Evolutionary conservation across 2,797 vertebrate genomes (phyloP).

Genomic region (Mionectes olivaceus): DNA sequence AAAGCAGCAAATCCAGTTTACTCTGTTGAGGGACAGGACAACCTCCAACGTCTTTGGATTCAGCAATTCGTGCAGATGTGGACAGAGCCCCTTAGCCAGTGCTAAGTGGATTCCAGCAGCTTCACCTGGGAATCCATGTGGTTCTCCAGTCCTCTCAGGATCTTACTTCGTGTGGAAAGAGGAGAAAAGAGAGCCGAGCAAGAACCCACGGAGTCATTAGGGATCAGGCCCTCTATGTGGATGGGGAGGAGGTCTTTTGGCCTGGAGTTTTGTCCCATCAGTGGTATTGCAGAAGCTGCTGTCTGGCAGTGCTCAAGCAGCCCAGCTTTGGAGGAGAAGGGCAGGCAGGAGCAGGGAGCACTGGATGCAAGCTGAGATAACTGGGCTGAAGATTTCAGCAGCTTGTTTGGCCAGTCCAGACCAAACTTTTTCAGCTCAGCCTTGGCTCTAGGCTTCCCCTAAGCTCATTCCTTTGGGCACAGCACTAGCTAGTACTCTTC

Average conservation of each 20-base stretch:
- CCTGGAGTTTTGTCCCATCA: neutral
- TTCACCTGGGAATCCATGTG: neutral
- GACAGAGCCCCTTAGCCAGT: neutral
- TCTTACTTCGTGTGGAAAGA: neutral
- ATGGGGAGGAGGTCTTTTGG: neutral
- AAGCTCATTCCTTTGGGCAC: neutral
- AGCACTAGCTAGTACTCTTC: neutral
- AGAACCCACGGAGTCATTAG: neutral
- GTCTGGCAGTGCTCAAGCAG: neutral
- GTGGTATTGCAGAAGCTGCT: neutral
- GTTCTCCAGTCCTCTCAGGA: neutral
- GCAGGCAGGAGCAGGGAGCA: neutral
- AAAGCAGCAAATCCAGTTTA: neutral
- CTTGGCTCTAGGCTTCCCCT: neutral
- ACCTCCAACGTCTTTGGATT: neutral
- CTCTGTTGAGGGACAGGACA: neutral
- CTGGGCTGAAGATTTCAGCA: neutral
- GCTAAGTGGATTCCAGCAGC: neutral
- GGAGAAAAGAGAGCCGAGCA: neutral
- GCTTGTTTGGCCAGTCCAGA: constrained; percentile 3
- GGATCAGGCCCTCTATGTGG: neutral
- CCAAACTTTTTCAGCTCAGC: neutral
- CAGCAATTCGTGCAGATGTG: accelerated
- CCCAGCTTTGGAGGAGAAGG: neutral
- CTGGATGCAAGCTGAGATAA: neutral